phyloP scores from a whole-genome alignment of 2,113 vertebrate genomes.

The Chaenocephalus aceratus region DNA sequence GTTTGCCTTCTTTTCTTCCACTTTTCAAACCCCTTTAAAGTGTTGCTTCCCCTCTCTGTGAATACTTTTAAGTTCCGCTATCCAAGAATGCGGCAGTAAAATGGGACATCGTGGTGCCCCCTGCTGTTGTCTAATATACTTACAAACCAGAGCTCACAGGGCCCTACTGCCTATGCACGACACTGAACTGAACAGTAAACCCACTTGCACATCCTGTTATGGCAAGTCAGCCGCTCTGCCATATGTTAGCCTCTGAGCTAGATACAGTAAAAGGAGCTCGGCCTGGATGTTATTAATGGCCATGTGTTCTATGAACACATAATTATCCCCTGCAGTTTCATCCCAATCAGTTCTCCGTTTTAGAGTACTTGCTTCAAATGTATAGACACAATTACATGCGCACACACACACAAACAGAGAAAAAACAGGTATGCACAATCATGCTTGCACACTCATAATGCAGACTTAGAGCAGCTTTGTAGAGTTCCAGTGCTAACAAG shows the following conservation, averaged over 20 bases:
- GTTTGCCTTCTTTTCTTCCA: background rate
- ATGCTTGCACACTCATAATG: background rate
- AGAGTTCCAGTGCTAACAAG: conserved; percentile 42
- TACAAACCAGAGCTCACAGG: conserved; percentile 33
- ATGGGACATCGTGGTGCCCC: conserved; percentile 54
- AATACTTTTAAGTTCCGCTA: background rate
- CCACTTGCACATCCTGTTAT: conserved; percentile 39
- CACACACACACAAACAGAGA: background rate
- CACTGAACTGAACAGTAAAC: conserved; percentile 29
- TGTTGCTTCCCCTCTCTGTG: background rate
- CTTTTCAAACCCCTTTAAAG: background rate
- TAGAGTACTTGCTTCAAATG: conserved; percentile 39
- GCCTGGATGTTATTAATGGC: conserved; percentile 49
- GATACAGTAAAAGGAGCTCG: conserved; percentile 50
- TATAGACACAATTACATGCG: conserved; percentile 22
- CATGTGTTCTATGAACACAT: conserved; percentile 58
- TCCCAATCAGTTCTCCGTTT: conserved; percentile 42
- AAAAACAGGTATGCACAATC: background rate
- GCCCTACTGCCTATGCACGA: background rate
- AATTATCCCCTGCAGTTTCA: conserved; percentile 68
- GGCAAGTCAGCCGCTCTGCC: conserved; percentile 45
- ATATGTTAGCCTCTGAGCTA: conserved; percentile 69
- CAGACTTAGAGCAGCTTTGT: conserved; percentile 1
- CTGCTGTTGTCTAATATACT: conserved; percentile 66
- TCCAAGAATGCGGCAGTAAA: background rate